Base-by-base conservation (phyloP, 2,113 vertebrate species). In the Etheostoma spectabile region DNA sequence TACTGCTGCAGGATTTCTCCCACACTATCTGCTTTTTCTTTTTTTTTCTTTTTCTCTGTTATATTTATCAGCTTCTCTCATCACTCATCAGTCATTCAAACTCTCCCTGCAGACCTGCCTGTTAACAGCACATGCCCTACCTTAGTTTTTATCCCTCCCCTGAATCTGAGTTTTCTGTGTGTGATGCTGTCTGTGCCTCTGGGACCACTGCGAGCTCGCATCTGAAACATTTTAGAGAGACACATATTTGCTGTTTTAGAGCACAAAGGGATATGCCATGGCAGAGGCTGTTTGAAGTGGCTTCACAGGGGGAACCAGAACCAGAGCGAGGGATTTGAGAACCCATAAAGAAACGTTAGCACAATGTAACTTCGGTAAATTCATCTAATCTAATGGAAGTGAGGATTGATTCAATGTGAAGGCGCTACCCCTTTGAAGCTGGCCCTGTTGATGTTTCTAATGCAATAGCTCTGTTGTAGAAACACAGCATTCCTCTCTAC, bases 171-270 rank as follows among this genome's bases (percentile, higher is more conserved):
- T 74, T 75, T 75, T 86, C 48, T 66, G 63, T 82, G 67, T 79
- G 71, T 45, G 59, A 85, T 85, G 87, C 82, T 72, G 77, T 75
- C 87, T 57, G 59, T 30, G 88, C 89, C 88, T 87, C 51, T 88
- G 88, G 88, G 92, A 93, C 86, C 88, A 79, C 77, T 85, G 82
- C 46, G 10, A 88, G 73, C 79, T 75, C 67, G 88, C 93, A 94
- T 94, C 93, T 94, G 93, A 94, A 94, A 93, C 93, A 92, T 90
- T 92, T 94, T 94, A 94, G 84, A 85, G 85, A 93, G 90, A 94
- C 91, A 93, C 93, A 93, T 93, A 90, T 93, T 94, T 93, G 90
- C 89, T 83, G 86, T 94, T 91, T 88, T 86, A 90, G 90, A 93
- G 83, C 90, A 94, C 92, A 94, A 94, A 93, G 82, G 93, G 90